Percentiles rank a stretch among this genome's conserved stretches.
Evolutionary conservation across 2,797 vertebrate species (phyloP).

Genomic region (Clarias fuscus): DNA sequence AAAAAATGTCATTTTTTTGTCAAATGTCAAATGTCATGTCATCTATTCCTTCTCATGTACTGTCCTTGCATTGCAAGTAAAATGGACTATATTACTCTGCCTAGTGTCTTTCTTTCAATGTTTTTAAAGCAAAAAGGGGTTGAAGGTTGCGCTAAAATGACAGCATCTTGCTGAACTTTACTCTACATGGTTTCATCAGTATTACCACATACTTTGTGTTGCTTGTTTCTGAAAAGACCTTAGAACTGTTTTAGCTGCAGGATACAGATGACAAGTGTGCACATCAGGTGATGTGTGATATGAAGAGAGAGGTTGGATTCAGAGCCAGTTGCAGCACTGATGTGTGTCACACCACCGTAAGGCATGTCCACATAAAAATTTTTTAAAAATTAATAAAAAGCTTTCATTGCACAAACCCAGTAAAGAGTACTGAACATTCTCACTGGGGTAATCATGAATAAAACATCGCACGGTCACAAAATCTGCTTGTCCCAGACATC

Average conservation of each 20-base stretch:
- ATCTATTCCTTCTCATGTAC: not conserved
- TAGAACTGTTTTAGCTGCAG: too few relatives aligned
- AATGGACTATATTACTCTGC: not conserved
- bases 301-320: not conserved
- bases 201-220: not conserved
- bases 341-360: not conserved
- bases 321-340: not conserved
- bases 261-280: not conserved
- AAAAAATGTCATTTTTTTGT: too few relatives aligned
- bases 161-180: not conserved
- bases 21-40: too few relatives aligned
- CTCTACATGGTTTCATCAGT: not conserved
- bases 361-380: too few relatives aligned
- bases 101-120: not conserved
- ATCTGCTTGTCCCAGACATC: not conserved
- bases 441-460: not conserved
- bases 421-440: not conserved
- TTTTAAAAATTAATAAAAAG: too few relatives aligned
- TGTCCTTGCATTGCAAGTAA: not conserved
- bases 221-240: not conserved
- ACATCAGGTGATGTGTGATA: not conserved
- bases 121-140: not conserved
- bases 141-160: not conserved
- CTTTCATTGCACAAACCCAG: not conserved
- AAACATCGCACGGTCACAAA: not conserved